Conservation (phyloP, 2,797 vertebrate genomes). For the Glossophaga mutica region DNA sequence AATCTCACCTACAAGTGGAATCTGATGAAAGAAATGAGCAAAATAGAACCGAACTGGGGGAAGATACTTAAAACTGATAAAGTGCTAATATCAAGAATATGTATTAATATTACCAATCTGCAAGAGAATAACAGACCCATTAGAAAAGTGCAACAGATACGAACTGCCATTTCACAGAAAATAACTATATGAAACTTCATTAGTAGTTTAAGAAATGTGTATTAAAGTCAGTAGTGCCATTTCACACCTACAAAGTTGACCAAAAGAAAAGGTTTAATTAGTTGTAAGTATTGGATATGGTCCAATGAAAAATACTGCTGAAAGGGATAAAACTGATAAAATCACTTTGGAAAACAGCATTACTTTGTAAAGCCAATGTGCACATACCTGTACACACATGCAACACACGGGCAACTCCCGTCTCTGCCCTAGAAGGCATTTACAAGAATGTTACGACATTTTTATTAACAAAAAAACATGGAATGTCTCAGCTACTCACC, state of each 20-base stretch:
- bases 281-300: background rate
- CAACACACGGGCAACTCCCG: background rate
- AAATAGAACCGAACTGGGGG: background rate
- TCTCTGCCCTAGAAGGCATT: background rate
- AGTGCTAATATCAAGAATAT: background rate
- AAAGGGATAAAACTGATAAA: background rate
- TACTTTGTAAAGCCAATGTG: background rate
- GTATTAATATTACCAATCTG: background rate
- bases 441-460: background rate
- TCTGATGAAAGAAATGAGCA: too few relatives aligned
- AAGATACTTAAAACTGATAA: background rate
- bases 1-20: too few relatives aligned
- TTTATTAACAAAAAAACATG: background rate
- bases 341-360: background rate
- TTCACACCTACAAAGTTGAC: background rate
- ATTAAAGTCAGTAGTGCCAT: background rate
- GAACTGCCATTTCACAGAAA: background rate
- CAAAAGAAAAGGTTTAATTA: background rate
- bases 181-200: background rate
- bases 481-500: background rate
- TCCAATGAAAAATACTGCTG: background rate
- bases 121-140: background rate
- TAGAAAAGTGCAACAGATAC: background rate
- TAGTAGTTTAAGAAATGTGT: background rate
- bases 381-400: background rate